Conservation (phyloP, 2,888 invertebrate genomes). For the Caenorhabditis plicata region DNA sequence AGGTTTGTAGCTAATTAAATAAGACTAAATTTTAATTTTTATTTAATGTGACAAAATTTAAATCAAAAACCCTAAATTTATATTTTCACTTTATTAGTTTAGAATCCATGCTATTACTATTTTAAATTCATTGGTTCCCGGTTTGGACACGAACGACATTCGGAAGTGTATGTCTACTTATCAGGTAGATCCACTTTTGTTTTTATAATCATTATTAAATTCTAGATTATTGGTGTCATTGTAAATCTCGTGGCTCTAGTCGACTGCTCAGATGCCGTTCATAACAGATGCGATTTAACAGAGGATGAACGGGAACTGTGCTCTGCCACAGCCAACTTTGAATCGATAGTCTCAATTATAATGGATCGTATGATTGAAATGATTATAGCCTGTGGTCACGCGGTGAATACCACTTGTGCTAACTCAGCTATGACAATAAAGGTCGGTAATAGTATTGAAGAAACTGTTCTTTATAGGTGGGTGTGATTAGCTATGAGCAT, state of each 20-base stretch:
- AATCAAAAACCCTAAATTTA: neutral
- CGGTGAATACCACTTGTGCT: conserved; percentile 19
- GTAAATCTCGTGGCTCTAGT: conserved; percentile 80
- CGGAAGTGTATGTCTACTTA: conserved; percentile 69
- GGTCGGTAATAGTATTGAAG: conserved; percentile 34
- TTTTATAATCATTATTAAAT: neutral
- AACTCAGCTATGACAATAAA: conserved; percentile 32
- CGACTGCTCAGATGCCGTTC: conserved; percentile 80
- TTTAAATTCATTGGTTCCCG: conserved; percentile 79
- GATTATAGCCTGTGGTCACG: conserved; percentile 33
- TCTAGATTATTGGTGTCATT: conserved; percentile 70
- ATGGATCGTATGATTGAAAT: conserved; percentile 72
- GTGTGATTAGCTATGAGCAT: too few species aligned
- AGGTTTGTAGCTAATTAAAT: conserved; percentile 1
- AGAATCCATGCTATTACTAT: conserved; percentile 72
- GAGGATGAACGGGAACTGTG: conserved; percentile 77
- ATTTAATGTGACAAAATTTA: neutral
- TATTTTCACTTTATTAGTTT: too few species aligned
- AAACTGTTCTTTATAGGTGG: conserved; percentile 35
- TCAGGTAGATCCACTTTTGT: conserved; percentile 40
- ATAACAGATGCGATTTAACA: conserved; percentile 75
- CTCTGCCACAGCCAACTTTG: conserved; percentile 81
- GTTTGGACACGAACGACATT: conserved; percentile 86
- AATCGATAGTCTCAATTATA: conserved; percentile 84
- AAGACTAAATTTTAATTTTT: neutral